phyloP scores from a whole-genome alignment of 1,140 invertebrate species.

The Bombus vancouverensis region DNA sequence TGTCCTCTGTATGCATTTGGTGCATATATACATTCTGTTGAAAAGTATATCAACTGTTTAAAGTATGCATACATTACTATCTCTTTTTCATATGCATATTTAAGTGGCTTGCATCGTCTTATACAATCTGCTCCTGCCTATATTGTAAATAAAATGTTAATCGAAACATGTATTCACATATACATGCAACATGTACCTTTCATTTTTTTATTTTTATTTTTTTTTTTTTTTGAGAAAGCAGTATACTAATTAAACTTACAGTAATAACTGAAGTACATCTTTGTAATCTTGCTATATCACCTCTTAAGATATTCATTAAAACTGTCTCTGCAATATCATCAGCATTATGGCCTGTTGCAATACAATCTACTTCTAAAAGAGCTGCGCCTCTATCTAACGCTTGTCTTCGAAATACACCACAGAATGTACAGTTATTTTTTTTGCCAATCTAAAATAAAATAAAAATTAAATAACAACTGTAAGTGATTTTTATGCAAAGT shows the following conservation, averaged over 20 bases:
- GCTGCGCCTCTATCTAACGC: conserved; percentile 97
- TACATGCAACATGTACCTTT: neutral
- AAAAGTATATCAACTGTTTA: conserved; percentile 98
- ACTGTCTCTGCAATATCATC: conserved; percentile 99
- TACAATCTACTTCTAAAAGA: conserved; percentile 93
- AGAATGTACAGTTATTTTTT: conserved; percentile 99
- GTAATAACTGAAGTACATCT: conserved; percentile 95
- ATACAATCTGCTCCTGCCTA: conserved; percentile 93
- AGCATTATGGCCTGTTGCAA: conserved; percentile 99
- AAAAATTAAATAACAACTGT: conserved; percentile 18
- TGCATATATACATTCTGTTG: conserved; percentile 99
- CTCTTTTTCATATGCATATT: conserved; percentile 99
- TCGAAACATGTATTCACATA: conserved; percentile 19
- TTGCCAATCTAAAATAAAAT: conserved; percentile 89
- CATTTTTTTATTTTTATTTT: conserved; percentile 20
- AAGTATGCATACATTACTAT: conserved; percentile 99
- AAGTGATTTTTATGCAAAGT: neutral
- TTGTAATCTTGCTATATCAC: conserved; percentile 96
- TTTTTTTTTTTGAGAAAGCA: conserved; percentile 3
- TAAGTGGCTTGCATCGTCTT: conserved; percentile 97
- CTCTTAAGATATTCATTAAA: conserved; percentile 98
- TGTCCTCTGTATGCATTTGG: conserved; percentile 99
- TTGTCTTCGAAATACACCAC: conserved; percentile 98
- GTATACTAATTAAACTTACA: conserved; percentile 81
- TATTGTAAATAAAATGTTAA: conserved; percentile 74